Conservation (phyloP, 37 sponge, comb jelly and placozoan species). For the Crambe crambe region DNA sequence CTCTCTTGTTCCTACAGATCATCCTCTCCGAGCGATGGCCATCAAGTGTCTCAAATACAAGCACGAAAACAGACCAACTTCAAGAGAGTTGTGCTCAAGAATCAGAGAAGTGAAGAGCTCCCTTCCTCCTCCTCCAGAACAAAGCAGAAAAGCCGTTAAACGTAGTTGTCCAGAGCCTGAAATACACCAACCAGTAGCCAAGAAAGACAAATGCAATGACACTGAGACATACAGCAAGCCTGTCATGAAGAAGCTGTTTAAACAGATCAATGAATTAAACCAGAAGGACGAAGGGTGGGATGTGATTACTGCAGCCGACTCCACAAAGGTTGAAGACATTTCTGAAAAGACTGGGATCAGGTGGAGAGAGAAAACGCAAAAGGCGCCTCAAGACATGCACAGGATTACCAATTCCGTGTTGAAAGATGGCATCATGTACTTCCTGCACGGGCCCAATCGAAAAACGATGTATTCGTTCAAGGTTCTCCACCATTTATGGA, state of each 20-base stretch:
- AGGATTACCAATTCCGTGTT: background rate
- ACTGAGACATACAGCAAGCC: background rate
- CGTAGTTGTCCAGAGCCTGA: no score
- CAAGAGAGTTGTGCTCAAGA: background rate
- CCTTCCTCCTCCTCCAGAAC: no score
- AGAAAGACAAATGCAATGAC: no score
- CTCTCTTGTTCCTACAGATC: background rate
- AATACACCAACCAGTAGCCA: no score
- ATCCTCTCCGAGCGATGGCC: constrained; percentile 9
- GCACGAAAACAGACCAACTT: constrained; percentile 3
- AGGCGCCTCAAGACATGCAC: background rate
- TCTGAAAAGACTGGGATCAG: background rate
- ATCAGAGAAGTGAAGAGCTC: background rate
- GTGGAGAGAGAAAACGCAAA: background rate
- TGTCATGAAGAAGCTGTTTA: background rate
- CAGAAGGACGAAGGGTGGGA: background rate
- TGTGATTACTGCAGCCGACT: background rate
- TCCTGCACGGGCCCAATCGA: background rate
- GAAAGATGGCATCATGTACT: background rate
- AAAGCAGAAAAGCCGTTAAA: background rate
- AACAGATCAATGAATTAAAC: background rate
- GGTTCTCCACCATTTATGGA: background rate
- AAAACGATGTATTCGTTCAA: background rate
- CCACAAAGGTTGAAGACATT: background rate
- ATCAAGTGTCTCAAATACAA: constrained; percentile 4